phyloP scores from a whole-genome alignment of 1,140 invertebrate genomes.

The Leptestheria dahalacensis region DNA sequence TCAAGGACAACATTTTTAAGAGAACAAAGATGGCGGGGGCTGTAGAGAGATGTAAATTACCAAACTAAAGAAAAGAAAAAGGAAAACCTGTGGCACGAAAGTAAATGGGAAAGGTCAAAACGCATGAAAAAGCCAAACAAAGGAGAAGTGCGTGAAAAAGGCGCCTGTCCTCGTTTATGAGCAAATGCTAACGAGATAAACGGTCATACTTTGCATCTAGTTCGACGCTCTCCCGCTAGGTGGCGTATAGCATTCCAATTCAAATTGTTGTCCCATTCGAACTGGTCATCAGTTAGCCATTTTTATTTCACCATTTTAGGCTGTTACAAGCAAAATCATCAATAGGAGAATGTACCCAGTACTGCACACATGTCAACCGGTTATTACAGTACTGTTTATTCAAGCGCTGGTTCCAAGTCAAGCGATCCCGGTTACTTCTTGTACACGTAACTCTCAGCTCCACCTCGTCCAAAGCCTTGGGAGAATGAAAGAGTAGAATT shows the following conservation, averaged over 20 bases:
- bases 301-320: not conserved
- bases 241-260: no score
- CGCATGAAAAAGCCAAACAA: not conserved
- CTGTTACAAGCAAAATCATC: no score
- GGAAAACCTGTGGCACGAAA: not conserved
- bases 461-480: conserved; percentile 43
- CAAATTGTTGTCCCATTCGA: no score
- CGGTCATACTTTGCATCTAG: not conserved
- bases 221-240: not conserved
- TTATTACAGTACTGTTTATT: no score
- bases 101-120: not conserved
- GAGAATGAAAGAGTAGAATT: conserved; percentile 19
- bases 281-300: not conserved
- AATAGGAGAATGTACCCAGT: not conserved
- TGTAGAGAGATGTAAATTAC: not conserved
- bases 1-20: not conserved
- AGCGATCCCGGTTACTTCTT: conserved; percentile 30
- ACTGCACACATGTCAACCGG: not conserved
- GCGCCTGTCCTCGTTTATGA: not conserved
- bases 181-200: not conserved
- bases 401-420: not conserved
- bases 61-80: not conserved
- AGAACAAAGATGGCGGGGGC: not conserved
- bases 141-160: not conserved
- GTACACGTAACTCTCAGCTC: conserved; percentile 47